phyloP scores from a whole-genome alignment of 37 sponge, comb jelly and placozoan genomes.

The Mnemiopsis leidyi region DNA sequence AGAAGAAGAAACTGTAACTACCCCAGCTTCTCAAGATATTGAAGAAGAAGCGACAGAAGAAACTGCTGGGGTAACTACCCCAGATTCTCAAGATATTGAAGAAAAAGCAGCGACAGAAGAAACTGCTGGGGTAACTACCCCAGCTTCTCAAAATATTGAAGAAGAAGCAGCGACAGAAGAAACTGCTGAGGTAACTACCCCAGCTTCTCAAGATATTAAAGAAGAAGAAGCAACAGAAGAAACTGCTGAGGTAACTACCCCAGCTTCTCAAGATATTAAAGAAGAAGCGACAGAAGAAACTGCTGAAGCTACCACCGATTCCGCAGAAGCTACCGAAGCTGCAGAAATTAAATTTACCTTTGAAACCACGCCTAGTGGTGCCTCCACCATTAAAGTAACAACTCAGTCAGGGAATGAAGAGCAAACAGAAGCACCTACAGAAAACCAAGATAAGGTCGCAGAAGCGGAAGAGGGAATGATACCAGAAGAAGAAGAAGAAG shows the following conservation, averaged over 20 bases:
- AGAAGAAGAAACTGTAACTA: too few species aligned
- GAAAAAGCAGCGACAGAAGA: background rate
- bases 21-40: too few species aligned
- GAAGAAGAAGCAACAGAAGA: background rate
- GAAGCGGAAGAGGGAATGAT: background rate
- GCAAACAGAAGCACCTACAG: background rate
- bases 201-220: background rate
- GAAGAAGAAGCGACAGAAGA: too few species aligned
- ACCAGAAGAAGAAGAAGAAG: constrained; percentile 14
- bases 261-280: background rate
- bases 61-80: too few species aligned
- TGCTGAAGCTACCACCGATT: background rate
- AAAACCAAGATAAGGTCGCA: background rate
- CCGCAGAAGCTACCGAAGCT: too few species aligned
- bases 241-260: background rate
- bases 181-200: background rate
- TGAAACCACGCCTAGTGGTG: too few species aligned
- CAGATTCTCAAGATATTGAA: too few species aligned
- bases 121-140: background rate
- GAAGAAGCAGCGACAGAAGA: background rate
- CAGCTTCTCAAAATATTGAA: too few species aligned
- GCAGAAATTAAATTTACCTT: too few species aligned
- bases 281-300: background rate
- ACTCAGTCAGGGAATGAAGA: background rate
- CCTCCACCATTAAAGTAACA: too few species aligned